These are phyloP conservation scores for Gymnobelideus leadbeateri DNA, from an alignment of 2,113 vertebrate genomes.

Conservation along the genomic window DNA sequence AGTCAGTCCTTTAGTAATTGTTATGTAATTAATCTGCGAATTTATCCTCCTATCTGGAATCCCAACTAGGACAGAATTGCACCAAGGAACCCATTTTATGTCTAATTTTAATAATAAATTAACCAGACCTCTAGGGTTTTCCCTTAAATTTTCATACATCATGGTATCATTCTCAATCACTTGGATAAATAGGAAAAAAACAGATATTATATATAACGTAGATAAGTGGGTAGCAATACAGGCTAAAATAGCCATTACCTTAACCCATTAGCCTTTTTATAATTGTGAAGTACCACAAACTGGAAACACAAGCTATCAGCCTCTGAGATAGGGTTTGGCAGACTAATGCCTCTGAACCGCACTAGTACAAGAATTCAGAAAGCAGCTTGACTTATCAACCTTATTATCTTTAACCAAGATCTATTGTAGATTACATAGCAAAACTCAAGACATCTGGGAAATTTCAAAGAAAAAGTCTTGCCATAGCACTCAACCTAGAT, in stretches of 20 bases:
- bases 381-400: background rate
- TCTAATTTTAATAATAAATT: background rate
- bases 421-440: background rate
- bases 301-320: background rate
- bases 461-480: background rate
- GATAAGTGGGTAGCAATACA: background rate
- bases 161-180: background rate
- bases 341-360: background rate
- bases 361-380: background rate
- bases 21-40: background rate
- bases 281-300: background rate
- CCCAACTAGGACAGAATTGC: background rate
- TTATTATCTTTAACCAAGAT: background rate
- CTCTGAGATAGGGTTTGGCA: background rate
- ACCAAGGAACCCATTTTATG: background rate
- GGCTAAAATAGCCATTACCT: background rate
- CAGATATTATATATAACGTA: background rate
- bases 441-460: background rate
- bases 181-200: background rate
- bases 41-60: background rate
- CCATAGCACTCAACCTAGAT: background rate
- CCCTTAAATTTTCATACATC: background rate
- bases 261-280: background rate
- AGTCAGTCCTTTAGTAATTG: background rate
- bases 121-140: background rate